A percentile compares a stretch with the other conserved stretches of the same genome.
phyloP scores from a whole-genome alignment of 1,140 invertebrate genomes.

The Matsumurasca onukii region DNA sequence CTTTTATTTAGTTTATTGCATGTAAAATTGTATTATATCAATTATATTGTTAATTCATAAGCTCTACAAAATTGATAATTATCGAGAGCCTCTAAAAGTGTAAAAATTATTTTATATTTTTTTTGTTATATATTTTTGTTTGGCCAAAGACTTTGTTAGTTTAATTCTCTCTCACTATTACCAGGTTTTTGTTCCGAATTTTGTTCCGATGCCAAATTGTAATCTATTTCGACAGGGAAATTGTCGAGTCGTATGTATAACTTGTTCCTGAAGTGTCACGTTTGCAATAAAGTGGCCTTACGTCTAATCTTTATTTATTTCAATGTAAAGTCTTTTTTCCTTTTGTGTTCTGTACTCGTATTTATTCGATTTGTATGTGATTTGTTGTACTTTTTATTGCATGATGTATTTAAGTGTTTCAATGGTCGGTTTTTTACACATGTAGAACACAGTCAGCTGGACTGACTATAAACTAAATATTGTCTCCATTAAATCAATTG shows the following conservation, averaged over 20 bases:
- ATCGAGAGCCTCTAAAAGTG: no score
- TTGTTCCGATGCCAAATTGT: constrained; percentile 10
- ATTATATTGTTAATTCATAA: no score
- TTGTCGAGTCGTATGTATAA: neutral
- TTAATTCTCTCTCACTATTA: neutral
- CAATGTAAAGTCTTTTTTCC: neutral
- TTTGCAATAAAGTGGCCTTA: constrained; percentile 28
- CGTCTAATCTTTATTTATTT: neutral
- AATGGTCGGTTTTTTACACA: neutral
- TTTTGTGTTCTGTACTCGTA: neutral
- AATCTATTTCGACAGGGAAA: neutral
- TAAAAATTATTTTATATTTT: no score
- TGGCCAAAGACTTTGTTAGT: neutral
- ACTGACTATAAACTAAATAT: no score
- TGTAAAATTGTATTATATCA: no score
- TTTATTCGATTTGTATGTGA: no score
- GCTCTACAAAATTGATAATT: no score
- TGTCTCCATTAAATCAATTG: no score
- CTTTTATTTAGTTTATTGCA: no score
- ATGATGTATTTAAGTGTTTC: constrained; percentile 8
- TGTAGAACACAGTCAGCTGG: neutral
- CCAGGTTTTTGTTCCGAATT: constrained; percentile 3
- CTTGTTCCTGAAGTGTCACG: constrained; percentile 5
- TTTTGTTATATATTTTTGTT: neutral
- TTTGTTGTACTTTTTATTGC: neutral